Percentiles rank a stretch among this genome's conserved stretches.
phyloP scores from a whole-genome alignment of 2,113 vertebrate species.

The Micronisus gabar region DNA sequence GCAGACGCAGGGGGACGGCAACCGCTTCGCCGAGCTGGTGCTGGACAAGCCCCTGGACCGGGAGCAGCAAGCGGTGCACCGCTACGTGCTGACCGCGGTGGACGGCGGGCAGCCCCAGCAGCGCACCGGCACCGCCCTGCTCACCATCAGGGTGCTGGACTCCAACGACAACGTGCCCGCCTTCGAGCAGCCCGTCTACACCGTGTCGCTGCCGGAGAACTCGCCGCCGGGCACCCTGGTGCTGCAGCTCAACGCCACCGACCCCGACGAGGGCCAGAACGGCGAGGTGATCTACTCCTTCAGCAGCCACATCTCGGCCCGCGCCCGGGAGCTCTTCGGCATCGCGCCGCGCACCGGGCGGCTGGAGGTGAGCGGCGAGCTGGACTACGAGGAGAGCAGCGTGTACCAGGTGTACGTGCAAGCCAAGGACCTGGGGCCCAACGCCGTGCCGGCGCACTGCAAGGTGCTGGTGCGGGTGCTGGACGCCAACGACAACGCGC shows the following conservation, averaged over 20 bases:
- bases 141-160: slow-evolving; percentile 92
- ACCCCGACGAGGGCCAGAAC: slow-evolving; percentile 92
- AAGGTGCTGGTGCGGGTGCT: slow-evolving; percentile 91
- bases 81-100: slow-evolving; percentile 95
- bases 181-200: slow-evolving; percentile 94
- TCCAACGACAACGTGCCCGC: slow-evolving; percentile 97
- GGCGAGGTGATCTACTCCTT: slow-evolving; percentile 95
- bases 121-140: slow-evolving; percentile 92
- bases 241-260: slow-evolving; percentile 94
- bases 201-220: slow-evolving; percentile 89
- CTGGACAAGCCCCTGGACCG: slow-evolving; percentile 92
- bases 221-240: slow-evolving; percentile 89
- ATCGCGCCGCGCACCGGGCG: slow-evolving; percentile 88
- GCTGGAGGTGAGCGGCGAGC: slow-evolving; percentile 89
- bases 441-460: slow-evolving; percentile 94
- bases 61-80: slow-evolving; percentile 93
- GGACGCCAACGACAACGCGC: slow-evolving; percentile 94
- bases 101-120: slow-evolving; percentile 90
- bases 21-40: slow-evolving; percentile 94
- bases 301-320: slow-evolving; percentile 91
- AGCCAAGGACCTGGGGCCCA: slow-evolving; percentile 94
- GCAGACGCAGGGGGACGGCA: slow-evolving; percentile 93
- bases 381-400: slow-evolving; percentile 93
- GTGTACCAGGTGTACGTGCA: slow-evolving; percentile 94
- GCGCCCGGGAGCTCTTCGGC: slow-evolving; percentile 90